Evolutionary conservation across 2,888 invertebrate genomes (phyloP).

Genomic region (Oxycera nigricornis): DNA sequence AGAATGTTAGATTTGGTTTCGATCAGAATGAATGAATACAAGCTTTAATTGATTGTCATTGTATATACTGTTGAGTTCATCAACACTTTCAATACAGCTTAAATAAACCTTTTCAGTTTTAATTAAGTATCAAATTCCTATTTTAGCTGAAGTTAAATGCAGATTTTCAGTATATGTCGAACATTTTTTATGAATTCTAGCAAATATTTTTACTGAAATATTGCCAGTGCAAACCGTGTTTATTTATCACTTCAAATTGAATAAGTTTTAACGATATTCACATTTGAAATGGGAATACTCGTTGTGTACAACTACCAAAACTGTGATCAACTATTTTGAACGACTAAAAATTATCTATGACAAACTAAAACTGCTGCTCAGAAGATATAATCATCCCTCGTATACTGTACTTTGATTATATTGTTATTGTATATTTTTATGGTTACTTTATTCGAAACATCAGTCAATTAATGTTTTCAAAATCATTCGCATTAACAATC

Average conservation of each 20-base stretch:
- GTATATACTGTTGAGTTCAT: background rate
- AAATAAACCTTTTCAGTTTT: background rate
- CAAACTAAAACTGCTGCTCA: background rate
- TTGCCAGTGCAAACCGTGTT: background rate
- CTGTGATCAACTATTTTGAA: background rate
- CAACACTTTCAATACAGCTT: background rate
- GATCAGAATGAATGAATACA: background rate
- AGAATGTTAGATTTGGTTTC: background rate
- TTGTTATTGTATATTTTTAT: background rate
- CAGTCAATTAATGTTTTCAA: background rate
- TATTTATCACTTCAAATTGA: background rate
- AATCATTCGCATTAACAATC: background rate
- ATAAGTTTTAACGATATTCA: too few relatives aligned
- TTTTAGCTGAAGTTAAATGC: background rate
- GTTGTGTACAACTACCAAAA: background rate
- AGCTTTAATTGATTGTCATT: background rate
- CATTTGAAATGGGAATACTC: conserved; percentile 1
- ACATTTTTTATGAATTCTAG: too few relatives aligned
- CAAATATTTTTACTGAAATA: background rate
- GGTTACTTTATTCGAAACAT: background rate
- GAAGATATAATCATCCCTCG: conserved; percentile 11
- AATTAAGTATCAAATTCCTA: background rate
- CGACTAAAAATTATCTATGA: background rate
- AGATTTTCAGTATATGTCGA: too few relatives aligned
- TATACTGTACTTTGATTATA: conserved; percentile 8